Evolutionary conservation across 2,888 invertebrate species (phyloP).

Genomic region (Platerodrilus igneus): DNA sequence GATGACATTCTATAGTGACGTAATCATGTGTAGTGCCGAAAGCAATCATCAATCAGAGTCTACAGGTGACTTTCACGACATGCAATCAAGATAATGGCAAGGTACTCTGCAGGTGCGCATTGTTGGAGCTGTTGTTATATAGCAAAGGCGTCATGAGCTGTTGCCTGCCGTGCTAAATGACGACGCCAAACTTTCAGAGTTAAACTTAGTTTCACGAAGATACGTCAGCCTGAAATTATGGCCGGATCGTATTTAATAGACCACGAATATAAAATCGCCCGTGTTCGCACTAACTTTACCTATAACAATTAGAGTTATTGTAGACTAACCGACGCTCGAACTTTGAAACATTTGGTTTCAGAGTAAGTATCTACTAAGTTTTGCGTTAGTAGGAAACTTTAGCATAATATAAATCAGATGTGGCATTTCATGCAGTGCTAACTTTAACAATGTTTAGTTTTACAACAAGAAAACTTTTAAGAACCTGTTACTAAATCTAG

Average conservation of each 20-base stretch:
- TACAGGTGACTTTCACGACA: slow-evolving; percentile 34
- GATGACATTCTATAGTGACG: slow-evolving; percentile 23
- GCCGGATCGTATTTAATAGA: slow-evolving; percentile 38
- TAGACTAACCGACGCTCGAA: slow-evolving; percentile 35
- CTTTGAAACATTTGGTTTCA: slow-evolving; percentile 27
- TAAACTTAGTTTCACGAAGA: slow-evolving; percentile 32
- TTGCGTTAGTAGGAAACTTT: too few relatives aligned
- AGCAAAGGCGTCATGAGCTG: slow-evolving; percentile 31
- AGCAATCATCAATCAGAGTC: slow-evolving; percentile 31
- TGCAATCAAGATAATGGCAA: slow-evolving; percentile 38
- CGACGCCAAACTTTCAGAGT: slow-evolving; percentile 28
- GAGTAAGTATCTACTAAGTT: slow-evolving; percentile 21
- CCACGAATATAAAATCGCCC: slow-evolving; percentile 40
- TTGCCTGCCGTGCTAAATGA: slow-evolving; percentile 27
- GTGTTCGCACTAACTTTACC: slow-evolving; percentile 35
- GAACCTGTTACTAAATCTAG: too few relatives aligned
- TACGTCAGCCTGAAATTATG: slow-evolving; percentile 36
- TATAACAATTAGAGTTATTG: slow-evolving; percentile 41
- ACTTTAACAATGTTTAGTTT: too few relatives aligned
- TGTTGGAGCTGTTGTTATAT: slow-evolving; percentile 28
- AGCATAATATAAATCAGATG: too few relatives aligned
- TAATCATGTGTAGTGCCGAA: slow-evolving; percentile 33
- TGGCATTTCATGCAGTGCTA: too few relatives aligned
- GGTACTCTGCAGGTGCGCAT: slow-evolving; percentile 30
- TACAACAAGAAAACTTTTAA: too few relatives aligned